phyloP scores from a whole-genome alignment of 37 sponge, comb jelly and placozoan genomes.

The Ephydatia muelleri region DNA sequence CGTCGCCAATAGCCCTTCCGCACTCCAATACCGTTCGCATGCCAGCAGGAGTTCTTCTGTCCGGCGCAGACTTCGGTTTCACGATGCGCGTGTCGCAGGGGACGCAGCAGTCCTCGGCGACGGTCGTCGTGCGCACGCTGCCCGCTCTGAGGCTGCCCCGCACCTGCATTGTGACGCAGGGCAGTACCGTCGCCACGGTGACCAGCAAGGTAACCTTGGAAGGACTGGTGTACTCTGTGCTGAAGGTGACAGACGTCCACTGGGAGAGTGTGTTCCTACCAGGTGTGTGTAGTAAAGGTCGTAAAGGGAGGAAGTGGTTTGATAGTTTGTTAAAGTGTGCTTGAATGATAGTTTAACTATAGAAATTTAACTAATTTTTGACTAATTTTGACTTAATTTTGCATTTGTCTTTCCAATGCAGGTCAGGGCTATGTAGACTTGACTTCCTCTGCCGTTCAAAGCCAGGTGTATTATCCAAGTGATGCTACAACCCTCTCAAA shows the following conservation, averaged over 20 bases:
- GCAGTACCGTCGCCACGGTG: not conserved
- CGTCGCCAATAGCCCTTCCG: conserved; percentile 28
- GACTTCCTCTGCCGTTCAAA: not conserved
- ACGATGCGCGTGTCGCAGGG: conserved; percentile 30
- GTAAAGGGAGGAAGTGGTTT: not conserved
- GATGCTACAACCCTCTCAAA: not conserved
- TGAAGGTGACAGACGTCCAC: conserved; percentile 1
- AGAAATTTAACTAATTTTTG: not conserved
- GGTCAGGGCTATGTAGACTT: conserved; percentile 57
- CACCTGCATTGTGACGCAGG: conserved; percentile 26
- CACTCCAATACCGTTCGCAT: conserved; percentile 12
- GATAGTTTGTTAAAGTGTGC: not conserved
- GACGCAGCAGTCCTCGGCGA: not conserved
- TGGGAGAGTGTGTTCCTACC: conserved; percentile 44
- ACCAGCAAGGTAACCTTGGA: conserved; percentile 16
- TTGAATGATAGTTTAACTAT: not conserved
- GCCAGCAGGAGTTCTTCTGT: conserved; percentile 16
- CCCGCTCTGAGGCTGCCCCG: not conserved
- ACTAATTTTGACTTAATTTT: not conserved
- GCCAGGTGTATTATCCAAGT: conserved; percentile 12
- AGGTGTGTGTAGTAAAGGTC: not conserved
- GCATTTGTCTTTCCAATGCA: not conserved
- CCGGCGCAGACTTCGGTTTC: conserved; percentile 37
- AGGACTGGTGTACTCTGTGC: conserved; percentile 53
- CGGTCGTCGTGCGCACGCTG: not conserved